Evolutionary conservation across 1,140 invertebrate species (phyloP), one percentile per base, ranked within the genome.

Genomic region (Sinonovacula constricta): DNA sequence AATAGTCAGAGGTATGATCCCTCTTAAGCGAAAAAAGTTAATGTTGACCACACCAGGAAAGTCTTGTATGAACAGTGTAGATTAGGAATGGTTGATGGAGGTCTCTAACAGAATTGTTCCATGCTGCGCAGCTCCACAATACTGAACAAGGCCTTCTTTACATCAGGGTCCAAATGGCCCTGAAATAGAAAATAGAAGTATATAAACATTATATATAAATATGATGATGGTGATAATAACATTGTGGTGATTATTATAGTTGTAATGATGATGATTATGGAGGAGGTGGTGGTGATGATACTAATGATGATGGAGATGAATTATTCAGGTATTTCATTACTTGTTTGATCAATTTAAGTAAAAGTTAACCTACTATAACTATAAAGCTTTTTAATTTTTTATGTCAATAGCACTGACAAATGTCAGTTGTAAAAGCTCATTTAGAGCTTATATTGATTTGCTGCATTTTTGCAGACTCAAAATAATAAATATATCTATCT

Each of bases 161-260:
- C 86, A 76, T 87, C 88, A 39, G 85, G 80, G 76, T 90, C 88
- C 87, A 90, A 87, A 59, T 88, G 86, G 26, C 88, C 88, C 88
- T 90, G 81, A 72, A 69, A 56, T 45, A 79, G 7, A 68, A 39
- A 65, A 62, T 31, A 62, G 4, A 30, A 14, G 24, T 62, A 62
- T 28, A 3, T 1, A 24, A 22, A 26, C 15, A 59, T 15, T 2
- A 14, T 59, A 59, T 24, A 59, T 14, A 22, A 3, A 59, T 18
- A 22, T 22, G 14, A 59, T 59, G 26, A 1, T 22, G 26, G 18
- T 12, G 14, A 59, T 22, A 59, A 26, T 28, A 15, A 28, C n/a
- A 33, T 33, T 33, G 30, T 15, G 18, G 33, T 18, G n/a, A 34
- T 33, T 18, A 28, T 63, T 31, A 28, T 10, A 62, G 31, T 0